These are phyloP conservation scores for Halictus ligatus DNA, from an alignment of 2,888 invertebrate genomes.

Conservation along the genomic window DNA sequence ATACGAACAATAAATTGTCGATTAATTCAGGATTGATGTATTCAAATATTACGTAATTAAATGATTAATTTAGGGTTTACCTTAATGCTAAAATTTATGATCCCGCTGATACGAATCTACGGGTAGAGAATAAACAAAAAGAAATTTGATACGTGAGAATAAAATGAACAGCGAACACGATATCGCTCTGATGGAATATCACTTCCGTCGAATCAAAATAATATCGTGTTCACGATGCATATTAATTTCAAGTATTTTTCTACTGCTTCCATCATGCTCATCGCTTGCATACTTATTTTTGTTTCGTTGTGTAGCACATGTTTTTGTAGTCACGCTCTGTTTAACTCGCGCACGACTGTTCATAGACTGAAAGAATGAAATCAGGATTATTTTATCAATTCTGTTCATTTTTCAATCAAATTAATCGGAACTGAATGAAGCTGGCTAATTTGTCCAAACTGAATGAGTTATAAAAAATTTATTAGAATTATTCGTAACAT, in stretches of 20 bases:
- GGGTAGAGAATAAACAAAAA: not conserved
- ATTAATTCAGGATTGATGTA: not conserved
- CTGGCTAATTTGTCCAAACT: no score
- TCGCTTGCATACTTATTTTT: not conserved
- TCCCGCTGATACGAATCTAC: no score
- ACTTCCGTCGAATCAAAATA: not conserved
- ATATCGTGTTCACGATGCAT: not conserved
- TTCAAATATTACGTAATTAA: not conserved
- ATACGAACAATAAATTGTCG: not conserved
- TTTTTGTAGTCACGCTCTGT: not conserved
- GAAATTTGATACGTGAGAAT: not conserved
- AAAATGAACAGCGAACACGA: slow-evolving; percentile 2
- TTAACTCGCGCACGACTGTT: not conserved
- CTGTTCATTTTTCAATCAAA: no score
- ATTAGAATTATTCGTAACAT: no score
- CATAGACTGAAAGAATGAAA: not conserved
- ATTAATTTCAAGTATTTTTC: slow-evolving; percentile 9
- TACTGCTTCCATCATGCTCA: not conserved
- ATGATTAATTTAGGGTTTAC: not conserved
- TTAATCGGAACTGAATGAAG: no score
- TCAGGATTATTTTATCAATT: not conserved
- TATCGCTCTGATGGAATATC: slow-evolving; percentile 1
- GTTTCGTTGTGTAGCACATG: not conserved
- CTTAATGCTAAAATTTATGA: not conserved
- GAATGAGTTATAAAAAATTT: no score